Evolutionary conservation across 2,113 vertebrate genomes (phyloP).

Genomic region (Thermophis baileyi): DNA sequence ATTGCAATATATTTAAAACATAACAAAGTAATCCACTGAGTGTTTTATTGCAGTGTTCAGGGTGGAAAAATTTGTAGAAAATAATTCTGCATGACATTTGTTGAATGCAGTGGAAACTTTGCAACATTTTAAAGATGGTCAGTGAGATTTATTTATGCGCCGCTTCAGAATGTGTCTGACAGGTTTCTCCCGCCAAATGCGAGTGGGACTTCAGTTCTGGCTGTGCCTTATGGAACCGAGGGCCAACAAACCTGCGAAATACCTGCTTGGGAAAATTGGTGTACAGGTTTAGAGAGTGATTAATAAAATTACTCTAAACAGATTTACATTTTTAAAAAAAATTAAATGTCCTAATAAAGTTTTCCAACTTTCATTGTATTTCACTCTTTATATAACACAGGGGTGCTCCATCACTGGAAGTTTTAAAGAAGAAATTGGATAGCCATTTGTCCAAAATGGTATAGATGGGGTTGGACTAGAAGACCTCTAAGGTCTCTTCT

Average conservation of each 20-base stretch:
- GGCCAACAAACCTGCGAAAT: not conserved
- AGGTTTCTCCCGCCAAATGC: not conserved
- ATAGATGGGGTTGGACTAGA: no score
- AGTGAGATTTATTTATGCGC: not conserved
- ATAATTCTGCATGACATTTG: not conserved
- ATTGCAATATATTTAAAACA: not conserved
- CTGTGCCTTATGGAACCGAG: not conserved
- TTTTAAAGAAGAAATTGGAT: no score
- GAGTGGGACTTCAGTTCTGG: not conserved
- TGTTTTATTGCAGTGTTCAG: not conserved
- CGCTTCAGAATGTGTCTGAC: not conserved
- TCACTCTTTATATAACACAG: no score
- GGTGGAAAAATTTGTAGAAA: not conserved
- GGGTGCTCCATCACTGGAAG: no score
- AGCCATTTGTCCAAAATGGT: no score
- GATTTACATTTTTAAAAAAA: not conserved
- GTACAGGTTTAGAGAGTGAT: not conserved
- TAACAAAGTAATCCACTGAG: not conserved
- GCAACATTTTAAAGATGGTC: not conserved
- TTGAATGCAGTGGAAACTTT: not conserved
- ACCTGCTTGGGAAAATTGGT: not conserved
- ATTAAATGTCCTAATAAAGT: no score
- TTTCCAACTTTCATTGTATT: no score
- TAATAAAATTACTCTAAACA: not conserved
- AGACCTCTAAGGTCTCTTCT: no score